Evolutionary conservation across 2,113 vertebrate genomes (phyloP).

Genomic region (Bubo blakistoni): DNA sequence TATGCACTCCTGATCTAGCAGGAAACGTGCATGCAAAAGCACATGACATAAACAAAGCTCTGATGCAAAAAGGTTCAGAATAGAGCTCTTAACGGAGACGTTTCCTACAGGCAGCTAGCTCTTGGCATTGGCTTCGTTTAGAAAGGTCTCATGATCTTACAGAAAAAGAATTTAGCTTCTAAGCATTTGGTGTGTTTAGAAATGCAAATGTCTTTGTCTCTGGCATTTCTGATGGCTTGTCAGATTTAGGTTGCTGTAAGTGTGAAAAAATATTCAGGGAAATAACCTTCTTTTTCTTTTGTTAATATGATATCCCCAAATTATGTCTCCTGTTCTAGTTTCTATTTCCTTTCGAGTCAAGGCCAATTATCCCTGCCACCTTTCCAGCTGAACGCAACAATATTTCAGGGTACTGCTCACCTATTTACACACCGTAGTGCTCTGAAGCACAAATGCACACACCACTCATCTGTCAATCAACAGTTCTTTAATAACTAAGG

Average conservation of each 20-base stretch:
- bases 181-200: conserved; percentile 3
- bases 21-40: neutral
- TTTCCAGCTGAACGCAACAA: neutral
- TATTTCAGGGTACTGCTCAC: neutral
- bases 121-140: conserved; percentile 5
- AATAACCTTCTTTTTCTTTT: conserved; percentile 12
- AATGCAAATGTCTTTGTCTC: conserved; percentile 38
- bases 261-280: conserved; percentile 7
- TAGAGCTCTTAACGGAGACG: neutral
- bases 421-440: neutral
- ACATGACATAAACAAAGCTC: neutral
- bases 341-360: neutral
- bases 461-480: neutral
- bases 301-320: neutral
- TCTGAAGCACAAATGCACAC: neutral
- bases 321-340: conserved; percentile 13
- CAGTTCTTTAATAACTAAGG: neutral
- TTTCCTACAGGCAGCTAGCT: neutral
- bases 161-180: conserved; percentile 13
- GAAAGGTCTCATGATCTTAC: neutral
- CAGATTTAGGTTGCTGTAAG: conserved; percentile 4
- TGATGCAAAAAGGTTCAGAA: neutral
- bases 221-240: conserved; percentile 21
- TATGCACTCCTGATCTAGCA: neutral
- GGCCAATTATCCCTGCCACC: neutral